Base-by-base conservation (phyloP, 2,888 invertebrate genomes). In the Caenorhabditis plicata region DNA sequence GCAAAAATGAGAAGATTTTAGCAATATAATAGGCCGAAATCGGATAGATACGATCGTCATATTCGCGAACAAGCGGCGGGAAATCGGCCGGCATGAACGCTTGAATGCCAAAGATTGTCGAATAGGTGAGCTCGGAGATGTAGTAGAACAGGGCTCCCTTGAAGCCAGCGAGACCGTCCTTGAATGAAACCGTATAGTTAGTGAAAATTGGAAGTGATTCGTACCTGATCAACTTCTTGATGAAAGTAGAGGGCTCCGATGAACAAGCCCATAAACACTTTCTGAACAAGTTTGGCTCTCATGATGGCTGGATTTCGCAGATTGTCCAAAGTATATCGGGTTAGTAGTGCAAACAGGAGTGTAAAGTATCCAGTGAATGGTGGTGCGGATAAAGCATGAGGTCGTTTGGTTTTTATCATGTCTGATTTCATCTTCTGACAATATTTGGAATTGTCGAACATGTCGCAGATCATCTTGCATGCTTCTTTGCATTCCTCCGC, bases 131-230 rank as follows among this genome's bases (percentile, higher is more conserved):
- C 80, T 91, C 92, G 15, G 90, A 90, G 40, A 92, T 85, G 81
- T 92, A 90, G 79, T 92, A 87, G 82, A 92, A 93, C 49, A 93
- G 86, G 22, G 89, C 90, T 29, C 92, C 92, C 81, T 91, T 92
- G 68, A 92, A 90, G 81, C 92, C 92, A 88, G 90, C 89, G 0
- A 93, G 90, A 91, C 92, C 92, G 71, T 90, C 89, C 81, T 91
- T 89, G 77, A 89, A 51, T 46, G 89, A 40, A 22, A 9, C 31
- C 8, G 26, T 17, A 39, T 19, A n/a, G 13, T 33, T 33, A 22
- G 39, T 15, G n/a, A 5, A 13, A 29, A 29, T 22, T 11, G 9
- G 25, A 19, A 39, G 4, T 11, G 7, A n/a, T 20, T 8, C 17
- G 5, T 20, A 56, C 55, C 47, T 71, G 64, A 52, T 65, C 48